phyloP scores from a whole-genome alignment of 2,888 invertebrate genomes.

The Andrena marginata region DNA sequence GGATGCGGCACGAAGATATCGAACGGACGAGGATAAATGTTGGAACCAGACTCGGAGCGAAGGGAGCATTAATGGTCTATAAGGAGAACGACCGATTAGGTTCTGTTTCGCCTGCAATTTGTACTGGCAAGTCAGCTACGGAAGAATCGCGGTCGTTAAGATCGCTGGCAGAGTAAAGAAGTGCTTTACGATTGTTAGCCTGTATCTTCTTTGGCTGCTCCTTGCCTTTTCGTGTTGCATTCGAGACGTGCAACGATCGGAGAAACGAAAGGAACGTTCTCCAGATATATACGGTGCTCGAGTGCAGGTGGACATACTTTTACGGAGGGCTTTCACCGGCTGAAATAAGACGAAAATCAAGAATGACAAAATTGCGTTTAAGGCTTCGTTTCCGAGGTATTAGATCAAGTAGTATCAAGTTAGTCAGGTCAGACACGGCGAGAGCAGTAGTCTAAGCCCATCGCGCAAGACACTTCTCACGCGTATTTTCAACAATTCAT shows the following conservation, averaged over 20 bases:
- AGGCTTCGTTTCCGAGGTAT: too few relatives aligned
- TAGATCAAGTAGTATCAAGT: too few relatives aligned
- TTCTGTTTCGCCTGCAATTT: constrained; percentile 53
- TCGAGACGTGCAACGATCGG: background rate
- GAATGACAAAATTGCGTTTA: too few relatives aligned
- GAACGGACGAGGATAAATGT: constrained; percentile 34
- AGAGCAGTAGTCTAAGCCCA: too few relatives aligned
- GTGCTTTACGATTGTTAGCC: constrained; percentile 36
- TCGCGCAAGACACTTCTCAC: too few relatives aligned
- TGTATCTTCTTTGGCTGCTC: background rate
- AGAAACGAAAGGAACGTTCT: background rate
- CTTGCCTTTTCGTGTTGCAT: background rate
- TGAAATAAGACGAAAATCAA: too few relatives aligned
- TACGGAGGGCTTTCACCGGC: too few relatives aligned
- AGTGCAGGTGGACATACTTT: too few relatives aligned
- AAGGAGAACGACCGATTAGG: constrained; percentile 30
- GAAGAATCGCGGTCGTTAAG: constrained; percentile 43
- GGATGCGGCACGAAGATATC: constrained; percentile 28
- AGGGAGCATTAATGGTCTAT: constrained; percentile 44
- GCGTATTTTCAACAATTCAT: too few relatives aligned
- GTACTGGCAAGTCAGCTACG: constrained; percentile 11
- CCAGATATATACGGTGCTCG: too few relatives aligned
- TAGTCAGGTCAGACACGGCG: too few relatives aligned
- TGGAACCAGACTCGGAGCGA: constrained; percentile 6
- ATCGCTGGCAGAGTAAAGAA: constrained; percentile 32